Base-by-base conservation (phyloP, 1,140 invertebrate species). In the Drosophila virilis region DNA sequence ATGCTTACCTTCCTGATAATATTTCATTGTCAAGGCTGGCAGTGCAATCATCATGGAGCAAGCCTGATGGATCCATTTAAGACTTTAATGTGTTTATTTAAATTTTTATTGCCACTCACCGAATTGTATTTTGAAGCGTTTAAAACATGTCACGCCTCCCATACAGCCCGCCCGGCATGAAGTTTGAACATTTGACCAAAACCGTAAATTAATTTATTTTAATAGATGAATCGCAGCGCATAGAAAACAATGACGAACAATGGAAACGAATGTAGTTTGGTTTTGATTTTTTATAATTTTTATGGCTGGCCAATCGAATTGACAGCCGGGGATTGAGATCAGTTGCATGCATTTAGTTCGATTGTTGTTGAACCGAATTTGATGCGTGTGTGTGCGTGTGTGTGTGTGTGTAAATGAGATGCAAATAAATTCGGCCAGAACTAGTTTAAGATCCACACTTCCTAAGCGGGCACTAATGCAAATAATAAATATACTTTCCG, bases 401-500 rank as follows among this genome's bases (percentile, higher is more conserved):
- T n/a, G 22, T 28, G 22, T 40, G 52, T 52, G 28, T 50, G 17
- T 28, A 54, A 62, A 67, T 70, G 35, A 17, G 22, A 55, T 68
- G 58, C 58, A 50, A 80, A 71, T 64, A n/a, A 64, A 78, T 80
- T 60, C 71, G 69, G 54, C 33, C 8, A 70, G 85, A 86, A 86
- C 82, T 88, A 86, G 82, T 88, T 86, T 78, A 65, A 52, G 46
- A 46, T 38, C 13, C 64, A 72, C 71, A 75, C 75, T 73, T 86
- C 81, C 74, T 85, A 77, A 71, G 69, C 60, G 54, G 46, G 12
- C 43, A 17, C 67, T 74, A 83, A 86, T 83, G 79, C 71, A 79
- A 70, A 64, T 79, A 57, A 88, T 86, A 83, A 83, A 88, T 88
- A 79, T 48, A 50, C 38, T 78, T 88, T 88, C 64, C 45, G 55